phyloP scores from a whole-genome alignment of 2,797 vertebrate genomes.

The Darevskia nairensis region DNA sequence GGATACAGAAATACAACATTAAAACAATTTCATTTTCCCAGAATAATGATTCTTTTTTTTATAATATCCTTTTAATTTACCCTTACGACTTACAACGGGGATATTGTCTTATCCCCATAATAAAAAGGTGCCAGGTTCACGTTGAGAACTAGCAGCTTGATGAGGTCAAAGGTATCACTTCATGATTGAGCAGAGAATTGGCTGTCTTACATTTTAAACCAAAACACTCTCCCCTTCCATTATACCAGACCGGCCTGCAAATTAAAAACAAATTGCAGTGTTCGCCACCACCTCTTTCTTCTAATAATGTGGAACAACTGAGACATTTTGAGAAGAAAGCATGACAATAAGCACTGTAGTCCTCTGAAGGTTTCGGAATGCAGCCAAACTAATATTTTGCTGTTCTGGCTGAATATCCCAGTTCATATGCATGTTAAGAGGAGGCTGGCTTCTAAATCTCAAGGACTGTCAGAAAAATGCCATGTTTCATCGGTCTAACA shows the following conservation, averaged over 20 bases:
- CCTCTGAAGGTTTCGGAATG: slow-evolving; percentile 7
- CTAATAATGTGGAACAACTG: background rate
- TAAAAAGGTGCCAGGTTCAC: background rate
- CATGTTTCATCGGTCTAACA: background rate
- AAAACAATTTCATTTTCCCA: background rate
- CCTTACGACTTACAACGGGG: background rate
- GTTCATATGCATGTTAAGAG: background rate
- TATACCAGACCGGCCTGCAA: background rate
- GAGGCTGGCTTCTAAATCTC: background rate
- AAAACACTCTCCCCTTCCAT: background rate
- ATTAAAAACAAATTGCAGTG: background rate
- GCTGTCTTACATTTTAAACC: background rate
- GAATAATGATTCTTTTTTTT: background rate
- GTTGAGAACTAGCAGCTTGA: background rate
- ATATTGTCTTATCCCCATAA: background rate
- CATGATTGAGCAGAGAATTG: background rate
- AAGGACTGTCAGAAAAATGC: slow-evolving; percentile 6
- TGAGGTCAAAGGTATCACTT: background rate
- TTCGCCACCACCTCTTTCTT: background rate
- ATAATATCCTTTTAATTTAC: background rate
- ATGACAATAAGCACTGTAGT: background rate
- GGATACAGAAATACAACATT: too few species aligned
- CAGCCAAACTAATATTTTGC: slow-evolving; percentile 26
- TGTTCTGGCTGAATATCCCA: slow-evolving; percentile 11
- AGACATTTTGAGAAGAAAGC: slow-evolving; percentile 2